A percentile compares a stretch with the other conserved stretches of the same genome.
phyloP scores from a whole-genome alignment of 2,113 vertebrate genomes.

The Spea multiplicata region DNA sequence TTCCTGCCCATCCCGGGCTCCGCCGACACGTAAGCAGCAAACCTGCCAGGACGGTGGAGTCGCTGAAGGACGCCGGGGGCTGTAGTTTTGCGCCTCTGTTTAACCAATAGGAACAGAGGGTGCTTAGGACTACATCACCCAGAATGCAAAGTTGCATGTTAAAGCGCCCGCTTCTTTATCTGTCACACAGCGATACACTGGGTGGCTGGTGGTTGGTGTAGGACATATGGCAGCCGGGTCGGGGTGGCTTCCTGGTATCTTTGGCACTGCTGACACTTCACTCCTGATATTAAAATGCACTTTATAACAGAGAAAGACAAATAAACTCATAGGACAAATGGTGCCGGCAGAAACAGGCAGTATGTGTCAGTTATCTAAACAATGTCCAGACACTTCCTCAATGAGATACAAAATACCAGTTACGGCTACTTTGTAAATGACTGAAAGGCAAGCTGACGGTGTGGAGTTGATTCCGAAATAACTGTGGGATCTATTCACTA shows the following conservation, averaged over 20 bases:
- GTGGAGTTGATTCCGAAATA: too few species aligned
- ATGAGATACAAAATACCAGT: too few species aligned
- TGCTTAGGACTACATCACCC: not conserved
- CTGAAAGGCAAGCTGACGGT: too few species aligned
- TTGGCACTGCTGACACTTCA: too few species aligned
- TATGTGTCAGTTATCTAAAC: too few species aligned
- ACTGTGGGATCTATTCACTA: too few species aligned
- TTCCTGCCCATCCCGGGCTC: constrained; percentile 54
- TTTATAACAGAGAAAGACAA: too few species aligned
- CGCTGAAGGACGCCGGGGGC: constrained; percentile 51
- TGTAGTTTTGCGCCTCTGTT: constrained; percentile 54
- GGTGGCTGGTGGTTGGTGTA: rapidly evolving
- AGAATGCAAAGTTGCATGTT: not conserved
- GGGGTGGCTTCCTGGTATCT: rapidly evolving
- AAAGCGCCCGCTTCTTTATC: not conserved
- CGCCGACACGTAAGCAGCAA: constrained; percentile 72
- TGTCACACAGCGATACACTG: rapidly evolving
- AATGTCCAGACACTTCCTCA: too few species aligned
- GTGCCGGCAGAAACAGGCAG: too few species aligned
- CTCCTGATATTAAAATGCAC: too few species aligned
- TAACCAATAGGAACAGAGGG: not conserved
- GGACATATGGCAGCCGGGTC: rapidly evolving
- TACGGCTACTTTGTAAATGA: too few species aligned
- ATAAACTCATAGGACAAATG: too few species aligned
- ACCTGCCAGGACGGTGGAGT: constrained; percentile 58